phyloP scores from a whole-genome alignment of 2,113 vertebrate species.

The Cinclus cinclus region DNA sequence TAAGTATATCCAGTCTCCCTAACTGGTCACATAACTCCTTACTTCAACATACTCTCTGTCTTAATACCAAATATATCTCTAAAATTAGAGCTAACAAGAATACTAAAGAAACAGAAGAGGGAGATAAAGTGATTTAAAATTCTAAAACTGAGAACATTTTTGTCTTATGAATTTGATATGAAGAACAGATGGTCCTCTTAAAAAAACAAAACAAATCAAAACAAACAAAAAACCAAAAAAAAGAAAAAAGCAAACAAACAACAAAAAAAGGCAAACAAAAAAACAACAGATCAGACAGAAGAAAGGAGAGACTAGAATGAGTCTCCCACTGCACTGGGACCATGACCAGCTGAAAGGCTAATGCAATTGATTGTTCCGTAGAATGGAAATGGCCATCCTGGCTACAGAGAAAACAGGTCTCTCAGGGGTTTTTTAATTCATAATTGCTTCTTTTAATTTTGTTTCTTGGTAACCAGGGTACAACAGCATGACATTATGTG shows the following conservation, averaged over 20 bases:
- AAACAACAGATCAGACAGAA: slow-evolving; percentile 1
- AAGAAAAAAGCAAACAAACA: neutral
- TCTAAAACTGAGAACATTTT: slow-evolving; percentile 32
- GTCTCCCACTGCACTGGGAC: neutral
- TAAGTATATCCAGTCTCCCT: neutral
- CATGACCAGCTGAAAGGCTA: neutral
- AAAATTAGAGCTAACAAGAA: neutral
- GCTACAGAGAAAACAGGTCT: neutral
- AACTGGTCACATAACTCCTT: neutral
- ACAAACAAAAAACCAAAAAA: neutral
- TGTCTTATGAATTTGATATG: slow-evolving; percentile 34
- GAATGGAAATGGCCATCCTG: neutral
- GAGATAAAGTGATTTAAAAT: slow-evolving; percentile 20
- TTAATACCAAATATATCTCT: neutral
- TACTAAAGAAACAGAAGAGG: neutral
- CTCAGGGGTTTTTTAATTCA: neutral
- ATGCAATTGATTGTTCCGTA: neutral
- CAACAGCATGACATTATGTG: neutral
- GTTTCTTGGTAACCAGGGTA: neutral
- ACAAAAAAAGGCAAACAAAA: neutral
- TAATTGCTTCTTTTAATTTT: neutral
- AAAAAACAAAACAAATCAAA: neutral
- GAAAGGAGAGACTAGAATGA: slow-evolving; percentile 14
- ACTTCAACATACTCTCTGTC: neutral
- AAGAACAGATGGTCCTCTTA: slow-evolving; percentile 56